Conservation (phyloP, 2,888 invertebrate genomes). For the Sesia apiformis region DNA sequence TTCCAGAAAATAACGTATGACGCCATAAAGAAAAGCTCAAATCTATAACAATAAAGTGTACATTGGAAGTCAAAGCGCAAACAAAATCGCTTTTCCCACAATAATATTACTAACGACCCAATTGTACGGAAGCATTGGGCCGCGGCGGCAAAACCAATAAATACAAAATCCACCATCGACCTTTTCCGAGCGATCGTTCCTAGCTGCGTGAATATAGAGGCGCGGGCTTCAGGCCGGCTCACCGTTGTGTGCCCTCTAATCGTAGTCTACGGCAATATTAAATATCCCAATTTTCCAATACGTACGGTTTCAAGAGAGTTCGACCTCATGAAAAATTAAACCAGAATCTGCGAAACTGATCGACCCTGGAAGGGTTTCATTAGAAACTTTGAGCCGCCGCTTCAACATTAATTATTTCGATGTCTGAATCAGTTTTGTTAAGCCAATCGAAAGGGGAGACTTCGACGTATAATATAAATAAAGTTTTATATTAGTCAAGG, state of each 20-base stretch:
- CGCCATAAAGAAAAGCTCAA: conserved; percentile 51
- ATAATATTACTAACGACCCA: conserved; percentile 72
- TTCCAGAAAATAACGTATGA: conserved; percentile 50
- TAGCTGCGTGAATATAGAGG: conserved; percentile 50
- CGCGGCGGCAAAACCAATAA: conserved; percentile 66
- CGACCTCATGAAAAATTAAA: conserved; percentile 43
- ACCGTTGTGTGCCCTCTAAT: conserved; percentile 42
- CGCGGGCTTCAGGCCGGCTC: conserved; percentile 34
- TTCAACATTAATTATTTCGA: conserved; percentile 33
- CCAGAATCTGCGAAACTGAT: conserved; percentile 25
- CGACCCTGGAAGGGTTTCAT: conserved; percentile 30
- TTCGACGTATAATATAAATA: not conserved
- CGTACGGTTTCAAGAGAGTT: conserved; percentile 18
- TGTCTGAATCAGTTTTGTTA: conserved; percentile 17
- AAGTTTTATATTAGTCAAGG: not conserved
- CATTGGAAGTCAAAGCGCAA: conserved; percentile 67
- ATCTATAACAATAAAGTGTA: conserved; percentile 64
- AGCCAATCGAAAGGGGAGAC: conserved; percentile 11
- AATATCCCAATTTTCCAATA: conserved; percentile 32
- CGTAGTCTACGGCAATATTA: conserved; percentile 42
- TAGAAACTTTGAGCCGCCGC: conserved; percentile 24
- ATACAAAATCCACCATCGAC: conserved; percentile 61
- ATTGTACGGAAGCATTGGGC: conserved; percentile 66
- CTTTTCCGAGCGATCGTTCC: conserved; percentile 40
- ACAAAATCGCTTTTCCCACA: conserved; percentile 68